phyloP scores from a whole-genome alignment of 2,888 invertebrate genomes.

The Auanema sp. region DNA sequence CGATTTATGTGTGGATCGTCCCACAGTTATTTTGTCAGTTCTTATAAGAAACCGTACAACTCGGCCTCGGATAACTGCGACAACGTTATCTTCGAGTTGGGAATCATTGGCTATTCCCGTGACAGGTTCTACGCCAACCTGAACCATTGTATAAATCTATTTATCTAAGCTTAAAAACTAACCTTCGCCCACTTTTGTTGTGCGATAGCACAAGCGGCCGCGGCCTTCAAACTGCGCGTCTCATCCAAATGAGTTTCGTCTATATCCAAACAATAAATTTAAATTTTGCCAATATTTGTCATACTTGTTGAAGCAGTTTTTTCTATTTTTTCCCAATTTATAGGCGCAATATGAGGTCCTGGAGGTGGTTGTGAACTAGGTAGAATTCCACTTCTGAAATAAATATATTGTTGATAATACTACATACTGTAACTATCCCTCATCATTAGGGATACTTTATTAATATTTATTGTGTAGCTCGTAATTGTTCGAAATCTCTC shows the following conservation, averaged over 20 bases:
- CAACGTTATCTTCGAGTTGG: constrained; percentile 27
- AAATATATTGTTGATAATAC: not conserved
- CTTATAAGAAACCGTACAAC: constrained; percentile 43
- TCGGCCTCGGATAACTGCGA: constrained; percentile 48
- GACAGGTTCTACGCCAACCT: constrained; percentile 34
- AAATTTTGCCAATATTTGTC: constrained; percentile 2
- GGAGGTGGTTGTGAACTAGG: not conserved
- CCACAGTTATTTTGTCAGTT: constrained; percentile 71
- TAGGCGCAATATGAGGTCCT: constrained; percentile 1
- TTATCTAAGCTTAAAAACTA: not conserved
- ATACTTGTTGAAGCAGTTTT: constrained; percentile 1
- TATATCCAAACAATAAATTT: not conserved
- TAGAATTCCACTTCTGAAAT: not conserved
- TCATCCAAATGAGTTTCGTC: not conserved
- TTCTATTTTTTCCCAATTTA: constrained; percentile 9
- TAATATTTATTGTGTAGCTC: too few species aligned
- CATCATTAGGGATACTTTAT: too few species aligned
- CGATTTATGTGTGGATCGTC: constrained; percentile 64
- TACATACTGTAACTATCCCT: too few species aligned
- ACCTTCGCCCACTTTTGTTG: constrained; percentile 6
- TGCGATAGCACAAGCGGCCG: not conserved
- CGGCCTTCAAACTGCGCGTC: not conserved
- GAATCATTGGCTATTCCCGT: constrained; percentile 21
- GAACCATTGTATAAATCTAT: constrained; percentile 6
- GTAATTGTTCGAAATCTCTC: too few species aligned